Percentiles rank a stretch among this genome's conserved stretches.
These are phyloP conservation scores for Amiota minor DNA, from an alignment of 2,888 invertebrate genomes.

Conservation along the genomic window DNA sequence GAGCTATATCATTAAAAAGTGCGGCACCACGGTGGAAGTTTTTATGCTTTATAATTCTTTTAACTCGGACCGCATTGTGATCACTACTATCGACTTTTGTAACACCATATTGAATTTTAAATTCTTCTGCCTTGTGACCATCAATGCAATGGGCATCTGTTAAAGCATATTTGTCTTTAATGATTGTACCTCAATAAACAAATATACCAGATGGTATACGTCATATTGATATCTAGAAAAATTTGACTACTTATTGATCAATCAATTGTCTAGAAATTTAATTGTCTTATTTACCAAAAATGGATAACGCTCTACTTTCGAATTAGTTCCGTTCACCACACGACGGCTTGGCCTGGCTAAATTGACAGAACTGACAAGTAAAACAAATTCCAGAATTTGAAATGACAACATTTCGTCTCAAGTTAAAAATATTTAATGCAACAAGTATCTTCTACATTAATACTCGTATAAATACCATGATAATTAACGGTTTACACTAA, in stretches of 20 bases:
- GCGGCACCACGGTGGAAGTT: constrained; percentile 53
- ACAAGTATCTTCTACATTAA: too few species aligned
- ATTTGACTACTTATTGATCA: constrained; percentile 23
- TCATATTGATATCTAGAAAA: constrained; percentile 59
- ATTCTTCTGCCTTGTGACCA: constrained; percentile 29
- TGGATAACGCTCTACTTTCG: constrained; percentile 60
- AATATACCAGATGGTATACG: constrained; percentile 51
- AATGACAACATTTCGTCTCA: background rate
- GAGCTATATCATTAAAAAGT: constrained; percentile 72
- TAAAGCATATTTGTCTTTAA: constrained; percentile 56
- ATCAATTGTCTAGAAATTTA: background rate
- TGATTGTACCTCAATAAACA: constrained; percentile 62
- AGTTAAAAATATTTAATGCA: too few species aligned
- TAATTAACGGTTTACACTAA: too few species aligned
- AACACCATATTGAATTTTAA: constrained; percentile 62
- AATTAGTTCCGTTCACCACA: constrained; percentile 68
- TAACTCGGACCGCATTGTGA: constrained; percentile 57
- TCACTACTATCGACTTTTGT: constrained; percentile 48
- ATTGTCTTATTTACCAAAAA: constrained; percentile 57
- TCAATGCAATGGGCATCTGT: constrained; percentile 68
- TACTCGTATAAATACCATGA: too few species aligned
- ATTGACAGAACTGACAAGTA: constrained; percentile 37
- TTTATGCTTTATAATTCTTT: constrained; percentile 67
- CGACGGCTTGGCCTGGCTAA: constrained; percentile 53
- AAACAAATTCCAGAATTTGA: constrained; percentile 23